Base-by-base conservation (phyloP, 2,888 invertebrate genomes). In the Antheraea assamensis region DNA sequence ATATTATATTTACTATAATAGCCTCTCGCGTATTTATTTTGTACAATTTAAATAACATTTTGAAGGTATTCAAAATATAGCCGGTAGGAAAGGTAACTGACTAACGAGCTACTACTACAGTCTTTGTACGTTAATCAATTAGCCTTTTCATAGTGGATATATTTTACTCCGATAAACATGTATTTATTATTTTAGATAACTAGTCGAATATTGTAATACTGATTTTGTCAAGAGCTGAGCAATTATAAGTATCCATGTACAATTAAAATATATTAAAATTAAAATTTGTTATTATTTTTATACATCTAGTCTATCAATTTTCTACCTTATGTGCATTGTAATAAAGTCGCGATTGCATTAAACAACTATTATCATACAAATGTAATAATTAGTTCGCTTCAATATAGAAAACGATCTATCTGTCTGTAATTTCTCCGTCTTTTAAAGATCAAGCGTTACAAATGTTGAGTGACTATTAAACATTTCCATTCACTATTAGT, bases 381-480 rank as follows among this genome's bases (percentile, higher is more conserved):
- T n/a, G 30, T 27, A 30, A 30, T 64, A 17, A 64, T 27, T 64
- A 17, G 27, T 30, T 64, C 61, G 30, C 24, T 64, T 30, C 21
- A 64, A 64, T 30, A 30, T 30, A 5, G 61, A 68, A 68, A 35
- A 35, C 35, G 35, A n/a, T 35, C 68, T 10, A 10, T 35, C 68
- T 10, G 35, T 35, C 68, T 10, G 35, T 31, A 35, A 68, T 68
- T 68, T 68, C 35, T 68, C 30, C 30, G 30, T n/a, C 21, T n/a
- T 68, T 35, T 68, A 68, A 35, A 68, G 68, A 31, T 13, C 31
- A 68, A 35, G 31, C 68, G 68, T 31, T 68, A n/a, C 31, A 35
- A 68, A 68, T 68, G 15, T 64, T 64, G n/a, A 68, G 35, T 35
- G 68, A 35, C 35, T 35, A 35, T 68, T 35, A n/a, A 10, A 68